Conservation (phyloP, 2,797 vertebrate genomes). For the Gymnoscopelus microlampas region DNA sequence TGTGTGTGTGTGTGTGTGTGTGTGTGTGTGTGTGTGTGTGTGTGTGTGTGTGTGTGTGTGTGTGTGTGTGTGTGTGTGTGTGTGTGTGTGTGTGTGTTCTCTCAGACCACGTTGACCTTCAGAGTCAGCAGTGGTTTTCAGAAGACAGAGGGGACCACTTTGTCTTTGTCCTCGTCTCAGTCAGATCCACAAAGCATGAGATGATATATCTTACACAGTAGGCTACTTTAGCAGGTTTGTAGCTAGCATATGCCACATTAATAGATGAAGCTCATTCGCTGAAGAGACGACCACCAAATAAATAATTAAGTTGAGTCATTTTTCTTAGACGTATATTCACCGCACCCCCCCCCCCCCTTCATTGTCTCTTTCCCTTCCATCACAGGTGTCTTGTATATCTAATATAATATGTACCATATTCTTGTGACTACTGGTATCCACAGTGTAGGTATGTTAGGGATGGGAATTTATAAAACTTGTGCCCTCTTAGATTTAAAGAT, state of each 20-base stretch:
- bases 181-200: slow-evolving; percentile 61
- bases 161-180: slow-evolving; percentile 42
- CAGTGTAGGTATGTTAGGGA: slow-evolving; percentile 71
- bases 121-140: slow-evolving; percentile 62
- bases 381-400: slow-evolving; percentile 8
- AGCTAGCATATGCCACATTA: slow-evolving; percentile 25
- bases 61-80: no score
- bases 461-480: slow-evolving; percentile 23
- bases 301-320: slow-evolving; percentile 15
- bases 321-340: background rate
- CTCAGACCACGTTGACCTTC: slow-evolving; percentile 49
- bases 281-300: slow-evolving; percentile 28
- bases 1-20: slow-evolving; percentile 32
- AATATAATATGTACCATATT: slow-evolving; percentile 44
- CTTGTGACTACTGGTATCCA: slow-evolving; percentile 58
- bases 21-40: slow-evolving; percentile 13
- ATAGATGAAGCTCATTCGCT: slow-evolving; percentile 28
- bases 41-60: slow-evolving; percentile 8
- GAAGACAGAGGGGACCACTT: slow-evolving; percentile 46
- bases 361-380: slow-evolving; percentile 22
- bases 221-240: slow-evolving; percentile 40
- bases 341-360: slow-evolving; percentile 14
- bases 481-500: slow-evolving; percentile 19
- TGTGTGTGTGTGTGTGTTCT: slow-evolving; percentile 10
- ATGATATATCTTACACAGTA: slow-evolving; percentile 74